Evolutionary conservation across 1,140 invertebrate genomes (phyloP).

Genomic region (Littorina saxatilis): DNA sequence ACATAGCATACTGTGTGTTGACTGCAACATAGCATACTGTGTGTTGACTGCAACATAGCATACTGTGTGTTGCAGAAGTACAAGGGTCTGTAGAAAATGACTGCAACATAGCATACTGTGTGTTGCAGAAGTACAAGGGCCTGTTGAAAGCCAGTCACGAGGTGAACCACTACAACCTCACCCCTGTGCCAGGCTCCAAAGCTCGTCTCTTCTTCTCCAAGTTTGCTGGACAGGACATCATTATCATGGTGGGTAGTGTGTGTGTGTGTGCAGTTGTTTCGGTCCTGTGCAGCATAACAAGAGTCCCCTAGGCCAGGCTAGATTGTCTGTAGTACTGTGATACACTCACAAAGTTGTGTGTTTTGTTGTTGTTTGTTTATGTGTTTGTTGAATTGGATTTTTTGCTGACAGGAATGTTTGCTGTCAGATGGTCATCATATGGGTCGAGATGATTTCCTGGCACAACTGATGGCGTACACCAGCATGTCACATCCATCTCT

Average conservation of each 20-base stretch:
- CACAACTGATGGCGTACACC: constrained; percentile 46
- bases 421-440: constrained; percentile 52
- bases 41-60: no score
- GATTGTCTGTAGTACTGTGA: constrained; percentile 4
- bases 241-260: constrained; percentile 52
- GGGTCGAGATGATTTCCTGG: constrained; percentile 54
- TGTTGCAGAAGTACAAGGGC: constrained; percentile 55
- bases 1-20: no score
- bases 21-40: no score
- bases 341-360: neutral
- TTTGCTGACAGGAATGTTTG: constrained; percentile 55
- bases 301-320: no score
- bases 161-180: constrained; percentile 56
- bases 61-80: neutral
- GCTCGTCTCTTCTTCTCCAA: constrained; percentile 48
- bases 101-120: no score
- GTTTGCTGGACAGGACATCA: constrained; percentile 54
- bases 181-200: constrained; percentile 30
- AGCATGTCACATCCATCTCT: constrained; percentile 46
- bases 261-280: no score
- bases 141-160: constrained; percentile 55
- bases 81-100: neutral
- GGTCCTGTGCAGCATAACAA: no score
- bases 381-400: neutral
- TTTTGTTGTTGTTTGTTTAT: neutral